These are phyloP conservation scores for Engystomops pustulosus DNA, from an alignment of 2,113 vertebrate genomes.

Conservation along the genomic window DNA sequence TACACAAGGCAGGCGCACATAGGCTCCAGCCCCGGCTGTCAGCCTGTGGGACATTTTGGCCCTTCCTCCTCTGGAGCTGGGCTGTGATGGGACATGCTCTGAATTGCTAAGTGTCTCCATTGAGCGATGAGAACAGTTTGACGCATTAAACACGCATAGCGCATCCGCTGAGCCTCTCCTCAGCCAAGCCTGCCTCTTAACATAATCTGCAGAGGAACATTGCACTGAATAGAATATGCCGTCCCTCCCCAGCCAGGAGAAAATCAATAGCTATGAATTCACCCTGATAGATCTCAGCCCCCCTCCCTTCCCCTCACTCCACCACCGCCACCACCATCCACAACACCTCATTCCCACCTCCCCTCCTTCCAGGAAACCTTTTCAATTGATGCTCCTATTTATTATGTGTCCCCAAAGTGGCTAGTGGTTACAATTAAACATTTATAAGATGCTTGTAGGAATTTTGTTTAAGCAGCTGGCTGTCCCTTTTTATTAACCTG, in stretches of 20 bases:
- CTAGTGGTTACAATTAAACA: constrained; percentile 50
- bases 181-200: constrained; percentile 77
- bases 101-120: constrained; percentile 87
- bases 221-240: constrained; percentile 78
- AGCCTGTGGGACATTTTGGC: constrained; percentile 57
- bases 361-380: constrained; percentile 56
- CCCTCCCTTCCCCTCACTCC: constrained; percentile 32
- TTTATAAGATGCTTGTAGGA: constrained; percentile 44
- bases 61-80: constrained; percentile 76
- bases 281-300: constrained; percentile 68
- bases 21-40: constrained; percentile 51
- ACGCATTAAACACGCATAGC: constrained; percentile 88
- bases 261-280: constrained; percentile 77
- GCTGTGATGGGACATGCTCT: constrained; percentile 83
- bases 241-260: constrained; percentile 67
- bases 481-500: constrained; percentile 40
- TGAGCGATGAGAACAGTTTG: constrained; percentile 83
- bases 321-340: constrained; percentile 1
- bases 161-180: constrained; percentile 82
- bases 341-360: constrained; percentile 56
- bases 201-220: constrained; percentile 80
- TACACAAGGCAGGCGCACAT: constrained; percentile 41
- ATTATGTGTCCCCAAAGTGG: constrained; percentile 58
- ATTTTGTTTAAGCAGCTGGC: constrained; percentile 44
- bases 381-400: constrained; percentile 56